Conservation (phyloP, 2,888 invertebrate genomes). For the Drosophila longiperda region DNA sequence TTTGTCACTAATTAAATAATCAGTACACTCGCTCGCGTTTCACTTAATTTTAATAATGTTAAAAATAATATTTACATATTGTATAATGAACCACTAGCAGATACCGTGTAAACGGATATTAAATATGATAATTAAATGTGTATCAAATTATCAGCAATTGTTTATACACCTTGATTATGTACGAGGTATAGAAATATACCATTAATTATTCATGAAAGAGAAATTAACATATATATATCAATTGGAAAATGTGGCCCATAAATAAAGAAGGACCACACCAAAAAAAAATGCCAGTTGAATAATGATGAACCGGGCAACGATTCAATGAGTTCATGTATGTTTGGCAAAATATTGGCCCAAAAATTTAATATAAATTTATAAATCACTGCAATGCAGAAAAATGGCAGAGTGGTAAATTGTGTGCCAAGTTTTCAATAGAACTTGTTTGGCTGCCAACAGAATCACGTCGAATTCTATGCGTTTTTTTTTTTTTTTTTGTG, state of each 20-base stretch:
- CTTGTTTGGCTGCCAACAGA: constrained; percentile 43
- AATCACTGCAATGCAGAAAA: constrained; percentile 59
- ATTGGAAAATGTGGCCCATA: neutral
- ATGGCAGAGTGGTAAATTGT: constrained; percentile 23
- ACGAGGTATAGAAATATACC: neutral
- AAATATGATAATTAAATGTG: neutral
- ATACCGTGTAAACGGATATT: neutral
- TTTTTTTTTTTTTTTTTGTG: constrained; percentile 18
- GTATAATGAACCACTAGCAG: neutral
- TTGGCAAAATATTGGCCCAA: constrained; percentile 28
- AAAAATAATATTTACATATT: neutral
- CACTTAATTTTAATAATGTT: constrained; percentile 26
- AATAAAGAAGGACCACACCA: neutral
- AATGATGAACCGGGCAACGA: constrained; percentile 7
- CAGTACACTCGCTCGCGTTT: constrained; percentile 19
- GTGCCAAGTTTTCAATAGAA: constrained; percentile 59
- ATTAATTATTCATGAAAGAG: constrained; percentile 1
- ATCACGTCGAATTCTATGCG: constrained; percentile 13
- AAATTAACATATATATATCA: constrained; percentile 16
- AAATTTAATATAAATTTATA: constrained; percentile 60
- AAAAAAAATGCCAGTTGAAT: constrained; percentile 3
- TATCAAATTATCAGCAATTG: neutral
- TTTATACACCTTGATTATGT: no score
- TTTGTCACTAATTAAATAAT: constrained; percentile 44
- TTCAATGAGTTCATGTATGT: constrained; percentile 28